phyloP scores from a whole-genome alignment of 2,797 vertebrate genomes.

The Anableps anableps region DNA sequence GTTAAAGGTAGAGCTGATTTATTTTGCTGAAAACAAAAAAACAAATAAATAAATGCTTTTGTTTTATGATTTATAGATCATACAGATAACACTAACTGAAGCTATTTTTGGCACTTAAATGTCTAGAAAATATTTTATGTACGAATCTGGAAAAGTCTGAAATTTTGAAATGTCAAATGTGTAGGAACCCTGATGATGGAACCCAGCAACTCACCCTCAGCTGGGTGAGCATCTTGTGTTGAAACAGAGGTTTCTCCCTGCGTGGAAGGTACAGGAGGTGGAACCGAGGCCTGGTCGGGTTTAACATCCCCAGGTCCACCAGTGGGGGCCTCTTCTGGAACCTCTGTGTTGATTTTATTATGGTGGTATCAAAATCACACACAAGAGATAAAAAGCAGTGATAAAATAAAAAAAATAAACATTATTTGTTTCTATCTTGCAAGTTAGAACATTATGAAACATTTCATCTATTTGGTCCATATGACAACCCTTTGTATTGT shows the following conservation, averaged over 20 bases:
- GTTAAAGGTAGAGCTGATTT: neutral
- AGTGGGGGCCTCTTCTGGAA: slow-evolving; percentile 38
- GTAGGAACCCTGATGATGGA: neutral
- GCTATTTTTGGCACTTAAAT: neutral
- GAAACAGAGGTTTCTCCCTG: slow-evolving; percentile 24
- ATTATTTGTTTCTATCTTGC: neutral
- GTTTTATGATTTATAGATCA: neutral
- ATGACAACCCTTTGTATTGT: neutral
- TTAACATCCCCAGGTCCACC: slow-evolving; percentile 22
- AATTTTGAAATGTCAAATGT: neutral
- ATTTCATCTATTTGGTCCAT: neutral
- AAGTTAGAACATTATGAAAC: neutral
- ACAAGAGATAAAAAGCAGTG: slow-evolving; percentile 10
- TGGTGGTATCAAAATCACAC: slow-evolving; percentile 16
- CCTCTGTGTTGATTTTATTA: slow-evolving; percentile 18
- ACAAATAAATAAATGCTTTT: neutral
- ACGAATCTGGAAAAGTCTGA: neutral
- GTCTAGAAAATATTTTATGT: neutral
- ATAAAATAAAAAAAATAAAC: neutral
- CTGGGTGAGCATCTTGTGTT: slow-evolving; percentile 31
- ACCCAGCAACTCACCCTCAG: slow-evolving; percentile 53
- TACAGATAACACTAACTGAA: neutral
- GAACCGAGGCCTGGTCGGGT: slow-evolving; percentile 17
- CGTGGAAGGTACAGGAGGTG: slow-evolving; percentile 30
- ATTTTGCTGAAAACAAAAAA: neutral